Evolutionary conservation across 2,888 invertebrate genomes (phyloP), one percentile per base, ranked within the genome.

Genomic region (Xanthostigma xanthostigma): DNA sequence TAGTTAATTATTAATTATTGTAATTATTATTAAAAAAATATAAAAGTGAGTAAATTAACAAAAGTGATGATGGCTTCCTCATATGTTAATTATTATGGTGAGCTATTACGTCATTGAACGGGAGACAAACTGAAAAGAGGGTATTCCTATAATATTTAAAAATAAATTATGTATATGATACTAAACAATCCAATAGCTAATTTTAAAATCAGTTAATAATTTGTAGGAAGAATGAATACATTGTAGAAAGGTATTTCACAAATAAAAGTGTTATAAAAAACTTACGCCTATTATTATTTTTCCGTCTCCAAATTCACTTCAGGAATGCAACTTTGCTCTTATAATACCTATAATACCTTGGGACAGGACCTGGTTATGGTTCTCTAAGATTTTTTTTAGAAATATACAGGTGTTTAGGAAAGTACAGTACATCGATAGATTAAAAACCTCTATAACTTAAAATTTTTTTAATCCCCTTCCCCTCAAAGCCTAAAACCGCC

Each of bases 231-330:
- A 42, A 17, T 27, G 34, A 36, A 40, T 17, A 27, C 17, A 54
- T 60, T 60, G 60, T 60, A 59, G 59, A 59, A 60, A 57, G 58
- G 59, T 60, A 62, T 61, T 61, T 62, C 62, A 60, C 59, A 59
- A 62, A 62, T 62, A 61, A 62, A 62, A 59, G 27, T 27, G 27
- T 27, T 27, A 27, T 27, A 5, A 27, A 27, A 27, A 27, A 27
- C 27, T 1, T 27, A 27, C 27, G 27, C 6, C 1, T 27, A 27
- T 27, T 6, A 27, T 27, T 27, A 27, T 27, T 27, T 27, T 27
- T 27, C 6, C 4, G 2, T 2, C 1, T 27, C 6, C 27, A 27
- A 6, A 5, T 6, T 27, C 27, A 27, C 27, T 27, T 17, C 17
- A 17, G 17, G 17, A 17, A 17, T 2, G 17, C 17, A 17, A 17